A percentile compares a stretch with the other conserved stretches of the same genome.
These are phyloP conservation scores for Sus scrofa DNA, from an alignment of 2,113 vertebrate genomes.

Conservation along the genomic window T2T-Sscrofa CM000829.6:29847001-29847500, in stretches of 20 bases:
- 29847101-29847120: constrained; percentile 18
- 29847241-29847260: background rate
- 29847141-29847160: constrained; percentile 17
- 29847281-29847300: background rate
- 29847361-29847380: background rate
- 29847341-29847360: background rate
- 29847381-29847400: background rate
- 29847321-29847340: background rate
- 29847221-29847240: constrained; percentile 20
- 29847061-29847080: constrained; percentile 1
- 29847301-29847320: background rate
- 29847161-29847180: constrained; percentile 58
- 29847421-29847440: background rate
- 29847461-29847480: background rate
- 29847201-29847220: constrained; percentile 12
- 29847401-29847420: background rate
- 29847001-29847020: constrained; percentile 8
- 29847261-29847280: background rate
- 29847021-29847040: background rate
- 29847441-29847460: background rate
- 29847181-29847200: background rate
- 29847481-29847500: background rate
- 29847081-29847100: background rate
- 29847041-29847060: background rate
- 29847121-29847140: background rate